These are phyloP conservation scores for Epistrophe eligans DNA, from an alignment of 2,888 invertebrate genomes.

Conservation along the genomic window DNA sequence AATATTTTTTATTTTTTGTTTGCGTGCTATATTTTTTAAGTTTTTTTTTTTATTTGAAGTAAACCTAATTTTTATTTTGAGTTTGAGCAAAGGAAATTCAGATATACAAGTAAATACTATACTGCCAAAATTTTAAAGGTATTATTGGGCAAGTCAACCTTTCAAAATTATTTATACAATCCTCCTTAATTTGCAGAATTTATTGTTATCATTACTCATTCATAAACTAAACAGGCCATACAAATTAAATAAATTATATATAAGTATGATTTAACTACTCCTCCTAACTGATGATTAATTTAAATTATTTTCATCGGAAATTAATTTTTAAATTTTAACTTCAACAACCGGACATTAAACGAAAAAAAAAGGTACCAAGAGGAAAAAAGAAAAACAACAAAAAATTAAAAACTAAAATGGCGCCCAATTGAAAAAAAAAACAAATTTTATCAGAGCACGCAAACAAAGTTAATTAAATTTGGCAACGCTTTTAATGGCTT, in stretches of 20 bases:
- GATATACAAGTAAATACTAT: too few relatives aligned
- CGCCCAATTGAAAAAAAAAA: neutral
- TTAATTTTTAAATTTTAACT: constrained; percentile 7
- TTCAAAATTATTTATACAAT: too few relatives aligned
- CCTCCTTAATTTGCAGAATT: too few relatives aligned
- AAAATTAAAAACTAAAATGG: neutral
- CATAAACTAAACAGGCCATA: neutral
- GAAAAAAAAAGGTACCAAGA: neutral
- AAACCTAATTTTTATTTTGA: too few relatives aligned
- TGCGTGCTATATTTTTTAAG: too few relatives aligned
- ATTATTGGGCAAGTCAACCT: too few relatives aligned
- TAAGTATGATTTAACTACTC: neutral
- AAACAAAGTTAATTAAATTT: constrained; percentile 39
- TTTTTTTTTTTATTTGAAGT: too few relatives aligned
- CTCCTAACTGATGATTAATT: neutral
- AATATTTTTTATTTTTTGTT: too few relatives aligned
- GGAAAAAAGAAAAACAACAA: neutral
- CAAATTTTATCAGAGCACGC: constrained; percentile 5
- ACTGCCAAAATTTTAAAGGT: too few relatives aligned
- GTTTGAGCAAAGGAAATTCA: too few relatives aligned
- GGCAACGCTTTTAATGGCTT: constrained; percentile 43
- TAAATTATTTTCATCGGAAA: constrained; percentile 18
- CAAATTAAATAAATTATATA: neutral
- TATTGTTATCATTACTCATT: neutral
- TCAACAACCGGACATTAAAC: constrained; percentile 14